These are phyloP conservation scores for Enteromius mattozi DNA, from an alignment of 2,797 vertebrate species.

Conservation along the genomic window DNA sequence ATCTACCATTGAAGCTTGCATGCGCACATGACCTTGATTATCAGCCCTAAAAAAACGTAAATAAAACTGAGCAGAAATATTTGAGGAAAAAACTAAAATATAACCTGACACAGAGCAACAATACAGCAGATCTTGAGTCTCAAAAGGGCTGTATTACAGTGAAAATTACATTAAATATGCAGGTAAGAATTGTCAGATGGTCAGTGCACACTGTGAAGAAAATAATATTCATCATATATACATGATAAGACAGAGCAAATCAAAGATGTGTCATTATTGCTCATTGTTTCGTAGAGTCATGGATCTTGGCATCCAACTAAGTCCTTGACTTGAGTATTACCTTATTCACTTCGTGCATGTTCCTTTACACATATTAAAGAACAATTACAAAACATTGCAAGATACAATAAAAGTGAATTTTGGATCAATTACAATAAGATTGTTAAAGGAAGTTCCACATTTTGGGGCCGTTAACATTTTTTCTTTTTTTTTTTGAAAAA, in stretches of 20 bases:
- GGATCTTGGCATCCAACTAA: background rate
- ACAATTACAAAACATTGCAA: background rate
- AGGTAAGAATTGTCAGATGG: background rate
- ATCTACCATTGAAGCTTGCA: conserved; percentile 20
- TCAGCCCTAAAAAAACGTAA: background rate
- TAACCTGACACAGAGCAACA: background rate
- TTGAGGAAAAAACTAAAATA: background rate
- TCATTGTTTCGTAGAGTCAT: conserved; percentile 7
- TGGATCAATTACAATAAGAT: background rate
- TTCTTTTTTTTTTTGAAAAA: background rate
- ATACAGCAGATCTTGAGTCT: background rate
- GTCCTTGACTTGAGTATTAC: conserved; percentile 18
- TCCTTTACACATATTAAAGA: background rate
- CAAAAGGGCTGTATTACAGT: background rate
- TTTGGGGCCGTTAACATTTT: background rate
- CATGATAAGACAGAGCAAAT: conserved; percentile 9
- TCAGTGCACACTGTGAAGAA: background rate
- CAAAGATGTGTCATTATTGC: conserved; percentile 28
- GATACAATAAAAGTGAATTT: background rate
- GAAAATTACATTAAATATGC: background rate
- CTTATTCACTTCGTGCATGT: background rate
- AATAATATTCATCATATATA: conserved; percentile 15
- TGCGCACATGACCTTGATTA: conserved; percentile 2
- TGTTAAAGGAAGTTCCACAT: background rate
- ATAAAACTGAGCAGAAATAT: background rate